Conservation (phyloP, 2,113 vertebrate species). For the Heterochromis multidens region DNA sequence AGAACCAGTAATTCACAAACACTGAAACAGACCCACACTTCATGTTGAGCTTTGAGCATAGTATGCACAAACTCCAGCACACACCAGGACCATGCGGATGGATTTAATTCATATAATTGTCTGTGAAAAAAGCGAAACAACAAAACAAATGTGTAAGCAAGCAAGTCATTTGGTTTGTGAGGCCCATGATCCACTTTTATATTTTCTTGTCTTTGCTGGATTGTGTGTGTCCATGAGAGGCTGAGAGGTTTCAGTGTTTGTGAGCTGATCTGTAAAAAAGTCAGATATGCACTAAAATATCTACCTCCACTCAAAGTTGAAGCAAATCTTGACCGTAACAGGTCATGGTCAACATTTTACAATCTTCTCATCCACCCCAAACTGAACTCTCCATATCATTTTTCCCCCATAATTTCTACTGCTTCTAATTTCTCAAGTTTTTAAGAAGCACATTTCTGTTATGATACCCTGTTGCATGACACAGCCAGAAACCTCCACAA, state of each 20-base stretch:
- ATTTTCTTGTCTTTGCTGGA: background rate
- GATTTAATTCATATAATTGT: background rate
- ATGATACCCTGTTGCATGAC: background rate
- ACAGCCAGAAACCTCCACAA: background rate
- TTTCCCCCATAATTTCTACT: background rate
- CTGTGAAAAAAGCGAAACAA: background rate
- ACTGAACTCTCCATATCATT: background rate
- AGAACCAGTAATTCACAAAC: background rate
- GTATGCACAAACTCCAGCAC: background rate
- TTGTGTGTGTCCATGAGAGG: background rate
- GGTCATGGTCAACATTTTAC: slow-evolving; percentile 37
- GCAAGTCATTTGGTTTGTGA: background rate
- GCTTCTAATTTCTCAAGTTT: slow-evolving; percentile 1
- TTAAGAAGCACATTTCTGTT: background rate
- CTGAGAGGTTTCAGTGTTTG: background rate
- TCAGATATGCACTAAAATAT: background rate
- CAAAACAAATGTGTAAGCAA: background rate
- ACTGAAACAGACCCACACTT: background rate
- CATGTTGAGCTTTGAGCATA: background rate
- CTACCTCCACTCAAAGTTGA: background rate
- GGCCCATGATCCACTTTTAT: background rate
- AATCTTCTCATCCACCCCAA: background rate
- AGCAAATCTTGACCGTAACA: slow-evolving; percentile 38
- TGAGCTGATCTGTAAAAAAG: background rate
- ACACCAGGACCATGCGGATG: background rate